These are phyloP conservation scores for Linepithema humile DNA, from an alignment of 1,140 invertebrate species.

Conservation along the genomic window DNA sequence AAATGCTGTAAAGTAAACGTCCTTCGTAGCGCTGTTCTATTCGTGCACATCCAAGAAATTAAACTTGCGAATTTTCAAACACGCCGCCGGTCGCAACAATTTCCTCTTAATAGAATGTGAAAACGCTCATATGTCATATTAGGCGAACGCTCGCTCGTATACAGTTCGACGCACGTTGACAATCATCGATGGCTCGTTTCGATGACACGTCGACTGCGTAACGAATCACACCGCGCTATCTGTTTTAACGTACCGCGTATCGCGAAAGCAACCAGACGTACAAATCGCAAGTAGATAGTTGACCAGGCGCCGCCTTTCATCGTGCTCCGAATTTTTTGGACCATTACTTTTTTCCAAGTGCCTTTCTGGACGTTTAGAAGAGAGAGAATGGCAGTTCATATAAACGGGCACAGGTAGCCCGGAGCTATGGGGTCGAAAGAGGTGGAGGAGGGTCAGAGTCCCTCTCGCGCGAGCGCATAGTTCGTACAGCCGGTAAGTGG, in stretches of 20 bases:
- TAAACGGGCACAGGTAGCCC: conserved; percentile 75
- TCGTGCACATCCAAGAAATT: conserved; percentile 25
- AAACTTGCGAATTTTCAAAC: conserved; percentile 22
- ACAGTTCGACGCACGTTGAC: not conserved
- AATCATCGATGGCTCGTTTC: not conserved
- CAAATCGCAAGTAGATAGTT: not conserved
- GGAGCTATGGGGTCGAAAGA: conserved; percentile 71
- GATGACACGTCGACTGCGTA: not conserved
- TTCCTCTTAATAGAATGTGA: conserved; percentile 31
- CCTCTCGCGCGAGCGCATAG: conserved; percentile 54
- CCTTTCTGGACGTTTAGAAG: conserved; percentile 4
- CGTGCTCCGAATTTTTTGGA: conserved; percentile 49
- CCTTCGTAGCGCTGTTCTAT: conserved; percentile 11
- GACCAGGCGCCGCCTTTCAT: conserved; percentile 19
- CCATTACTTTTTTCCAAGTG: conserved; percentile 68
- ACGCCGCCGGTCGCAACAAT: conserved; percentile 18
- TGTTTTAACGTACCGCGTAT: not conserved
- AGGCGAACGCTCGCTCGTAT: not conserved
- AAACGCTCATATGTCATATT: conserved; percentile 28
- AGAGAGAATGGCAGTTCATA: conserved; percentile 66
- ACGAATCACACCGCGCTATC: not conserved
- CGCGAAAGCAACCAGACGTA: not conserved
- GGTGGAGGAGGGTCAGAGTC: conserved; percentile 70
- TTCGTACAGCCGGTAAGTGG: conserved; percentile 79
- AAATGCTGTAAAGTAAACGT: not conserved